phyloP scores from a whole-genome alignment of 2,888 invertebrate species.

The Conistra vaccinii region DNA sequence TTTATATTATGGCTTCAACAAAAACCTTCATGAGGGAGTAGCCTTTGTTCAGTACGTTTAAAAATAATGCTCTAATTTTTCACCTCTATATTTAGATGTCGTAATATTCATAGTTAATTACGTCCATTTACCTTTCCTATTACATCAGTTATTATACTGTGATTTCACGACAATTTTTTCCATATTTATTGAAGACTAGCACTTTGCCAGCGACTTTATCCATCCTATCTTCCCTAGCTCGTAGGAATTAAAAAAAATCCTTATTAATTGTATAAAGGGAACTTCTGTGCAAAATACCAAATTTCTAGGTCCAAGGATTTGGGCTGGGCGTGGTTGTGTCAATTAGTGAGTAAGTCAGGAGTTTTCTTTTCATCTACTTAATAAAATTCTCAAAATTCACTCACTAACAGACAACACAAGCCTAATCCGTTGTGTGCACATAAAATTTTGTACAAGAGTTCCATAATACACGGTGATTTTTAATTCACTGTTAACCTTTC shows the following conservation, averaged over 20 bases:
- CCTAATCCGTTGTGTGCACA: neutral
- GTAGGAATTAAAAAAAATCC: neutral
- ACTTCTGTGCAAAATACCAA: neutral
- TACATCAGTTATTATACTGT: neutral
- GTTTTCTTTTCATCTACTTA: neutral
- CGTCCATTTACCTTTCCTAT: neutral
- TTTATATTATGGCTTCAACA: slow-evolving; percentile 4
- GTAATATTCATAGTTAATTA: neutral
- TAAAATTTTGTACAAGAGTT: neutral
- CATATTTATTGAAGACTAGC: neutral
- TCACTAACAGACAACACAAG: neutral
- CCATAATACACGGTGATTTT: neutral
- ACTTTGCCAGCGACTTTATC: neutral
- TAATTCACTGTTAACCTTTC: too few relatives aligned
- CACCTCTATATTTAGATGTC: neutral
- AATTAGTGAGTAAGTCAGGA: neutral
- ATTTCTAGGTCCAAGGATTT: too few relatives aligned
- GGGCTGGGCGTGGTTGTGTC: neutral
- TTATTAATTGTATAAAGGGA: neutral
- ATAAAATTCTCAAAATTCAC: neutral
- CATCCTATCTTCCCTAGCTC: too few relatives aligned
- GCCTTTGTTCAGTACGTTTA: slow-evolving; percentile 11
- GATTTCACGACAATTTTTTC: neutral
- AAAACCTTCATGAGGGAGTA: neutral
- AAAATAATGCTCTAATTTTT: neutral